Conservation (phyloP, 2,888 invertebrate species). For the Drosophila sordidapex region DNA sequence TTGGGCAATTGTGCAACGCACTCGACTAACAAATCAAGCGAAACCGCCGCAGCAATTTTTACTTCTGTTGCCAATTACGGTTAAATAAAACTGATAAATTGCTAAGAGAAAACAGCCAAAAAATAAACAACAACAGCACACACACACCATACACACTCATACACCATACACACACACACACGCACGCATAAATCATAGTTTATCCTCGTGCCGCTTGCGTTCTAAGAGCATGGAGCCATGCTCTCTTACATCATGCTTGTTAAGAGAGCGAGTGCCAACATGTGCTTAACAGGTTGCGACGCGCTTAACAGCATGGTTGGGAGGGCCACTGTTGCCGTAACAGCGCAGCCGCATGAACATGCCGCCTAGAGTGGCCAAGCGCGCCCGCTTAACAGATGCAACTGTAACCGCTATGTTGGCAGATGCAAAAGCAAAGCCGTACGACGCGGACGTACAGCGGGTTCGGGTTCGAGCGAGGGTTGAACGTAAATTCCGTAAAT, state of each 20-base stretch:
- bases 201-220: neutral
- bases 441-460: constrained; percentile 54
- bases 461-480: constrained; percentile 39
- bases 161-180: neutral
- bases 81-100: neutral
- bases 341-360: constrained; percentile 21
- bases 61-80: neutral
- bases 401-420: constrained; percentile 46
- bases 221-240: constrained; percentile 31
- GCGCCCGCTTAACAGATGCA: constrained; percentile 22
- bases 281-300: constrained; percentile 34
- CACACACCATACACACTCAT: no score
- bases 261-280: constrained; percentile 4
- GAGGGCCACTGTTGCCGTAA: constrained; percentile 34
- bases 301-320: constrained; percentile 26
- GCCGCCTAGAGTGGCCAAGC: neutral
- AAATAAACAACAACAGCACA: neutral
- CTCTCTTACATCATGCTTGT: constrained; percentile 5
- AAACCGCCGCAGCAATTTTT: neutral
- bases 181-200: neutral
- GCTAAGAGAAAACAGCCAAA: neutral
- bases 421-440: constrained; percentile 57
- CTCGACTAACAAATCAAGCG: constrained; percentile 15
- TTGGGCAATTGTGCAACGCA: neutral
- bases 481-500: constrained; percentile 43